Evolutionary conservation across 2,797 vertebrate species (phyloP), one percentile per base, ranked within the genome.

Genomic region (Cyclopterus lumpus): DNA sequence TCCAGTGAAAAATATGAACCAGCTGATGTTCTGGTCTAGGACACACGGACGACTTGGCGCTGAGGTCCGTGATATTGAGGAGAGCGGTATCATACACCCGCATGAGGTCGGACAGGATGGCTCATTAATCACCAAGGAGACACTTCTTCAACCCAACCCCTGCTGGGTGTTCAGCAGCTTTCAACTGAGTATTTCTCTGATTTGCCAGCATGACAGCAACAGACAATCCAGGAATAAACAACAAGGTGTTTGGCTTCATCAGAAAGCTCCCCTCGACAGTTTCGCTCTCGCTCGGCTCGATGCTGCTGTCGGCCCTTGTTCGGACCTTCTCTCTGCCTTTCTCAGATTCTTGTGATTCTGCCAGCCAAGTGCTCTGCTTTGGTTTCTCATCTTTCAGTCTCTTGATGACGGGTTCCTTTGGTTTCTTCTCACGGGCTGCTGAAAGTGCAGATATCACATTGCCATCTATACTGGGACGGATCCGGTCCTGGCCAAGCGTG

Each of bases 391-490:
- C 69, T 63, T 77, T 83, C 59, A 68, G 46, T 59, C 26, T 67
- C 28, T 55, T 61, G 34, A 64, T 53, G 71, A 83, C 36, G 69
- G 79, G 4, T 70, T 83, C 49, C 12, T 38, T 84, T 20, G 48
- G 49, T 65, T 36, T 72, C 20, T 71, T 71, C 32, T 32, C 28
- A 14, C 6, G 3, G 16, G 61, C 32, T 51, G 75, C 6, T 68
- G 34, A 82, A 66, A 44, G 71, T 67, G 42, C 44, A 46, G 75
- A 1, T 88, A 84, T 83, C 71, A 79, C 42, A 30, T 70, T 54
- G 6, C 51, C 15, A 58, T 67, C 57, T 61, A 55, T 53, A 36
- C 69, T 18, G 57, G 40, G 68, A 58, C 46, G 26, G 18, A 71
- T 68, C 26, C 42, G 15, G 66, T 46, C 22, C 53, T 20, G 18